A percentile compares a stretch with the other conserved stretches of the same genome.
phyloP scores from a whole-genome alignment of 2,113 vertebrate species.

The Osmerus eperlanus region DNA sequence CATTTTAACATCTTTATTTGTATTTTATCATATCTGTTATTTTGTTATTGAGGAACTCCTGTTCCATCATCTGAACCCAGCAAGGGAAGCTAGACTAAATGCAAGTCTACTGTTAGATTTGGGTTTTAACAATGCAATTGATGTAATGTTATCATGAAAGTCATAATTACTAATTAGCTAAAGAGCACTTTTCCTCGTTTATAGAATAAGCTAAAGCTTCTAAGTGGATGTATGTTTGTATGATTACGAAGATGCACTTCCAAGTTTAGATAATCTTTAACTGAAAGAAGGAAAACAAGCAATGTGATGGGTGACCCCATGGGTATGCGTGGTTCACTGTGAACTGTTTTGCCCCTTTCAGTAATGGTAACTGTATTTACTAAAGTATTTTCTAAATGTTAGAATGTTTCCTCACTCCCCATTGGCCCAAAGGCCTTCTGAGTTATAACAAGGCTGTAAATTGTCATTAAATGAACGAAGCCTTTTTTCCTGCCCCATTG shows the following conservation, averaged over 20 bases:
- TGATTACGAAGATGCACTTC: conserved; percentile 58
- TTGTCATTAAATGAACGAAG: conserved; percentile 66
- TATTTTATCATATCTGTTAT: conserved; percentile 19
- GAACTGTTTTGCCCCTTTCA: not conserved
- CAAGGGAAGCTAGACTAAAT: conserved; percentile 23
- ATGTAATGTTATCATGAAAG: not conserved
- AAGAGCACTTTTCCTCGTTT: conserved; percentile 46
- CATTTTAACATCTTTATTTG: conserved; percentile 16
- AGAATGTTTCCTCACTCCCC: too few relatives aligned
- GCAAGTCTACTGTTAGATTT: conserved; percentile 40
- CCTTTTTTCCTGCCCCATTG: conserved; percentile 21
- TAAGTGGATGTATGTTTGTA: conserved; percentile 46
- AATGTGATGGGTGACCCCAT: too few relatives aligned
- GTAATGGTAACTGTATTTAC: too few relatives aligned
- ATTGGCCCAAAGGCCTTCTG: too few relatives aligned
- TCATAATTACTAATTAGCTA: conserved; percentile 22
- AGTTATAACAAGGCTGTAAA: conserved; percentile 8
- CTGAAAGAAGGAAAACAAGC: conserved; percentile 7
- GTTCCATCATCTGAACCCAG: not conserved
- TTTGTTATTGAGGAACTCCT: not conserved
- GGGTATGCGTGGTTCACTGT: not conserved
- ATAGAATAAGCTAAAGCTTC: conserved; percentile 57
- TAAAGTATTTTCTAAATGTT: too few relatives aligned
- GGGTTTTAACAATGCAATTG: conserved; percentile 27
- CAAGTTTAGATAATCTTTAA: conserved; percentile 35